These are phyloP conservation scores for Charanyca ferruginea DNA, from an alignment of 2,888 invertebrate species.

Conservation along the genomic window DNA sequence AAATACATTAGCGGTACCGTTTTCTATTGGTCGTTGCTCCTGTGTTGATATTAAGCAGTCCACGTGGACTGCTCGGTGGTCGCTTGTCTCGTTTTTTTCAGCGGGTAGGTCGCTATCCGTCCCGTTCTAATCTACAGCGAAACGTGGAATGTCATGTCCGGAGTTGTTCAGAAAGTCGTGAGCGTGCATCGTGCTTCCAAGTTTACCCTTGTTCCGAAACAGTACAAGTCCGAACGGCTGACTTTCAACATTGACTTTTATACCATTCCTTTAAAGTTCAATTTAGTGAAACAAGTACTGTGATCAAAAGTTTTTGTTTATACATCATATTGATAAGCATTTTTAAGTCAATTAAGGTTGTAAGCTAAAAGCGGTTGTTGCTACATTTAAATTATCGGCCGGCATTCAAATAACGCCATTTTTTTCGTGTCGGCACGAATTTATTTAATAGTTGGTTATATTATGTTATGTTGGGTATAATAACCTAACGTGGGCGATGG, in stretches of 20 bases:
- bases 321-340: slow-evolving; percentile 88
- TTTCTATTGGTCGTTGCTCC: slow-evolving; percentile 91
- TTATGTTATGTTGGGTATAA: slow-evolving; percentile 85
- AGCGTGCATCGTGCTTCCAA: slow-evolving; percentile 91
- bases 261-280: slow-evolving; percentile 66
- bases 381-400: slow-evolving; percentile 91
- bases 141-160: slow-evolving; percentile 91
- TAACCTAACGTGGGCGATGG: slow-evolving; percentile 82
- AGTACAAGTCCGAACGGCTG: slow-evolving; percentile 72
- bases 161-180: slow-evolving; percentile 91
- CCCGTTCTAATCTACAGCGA: slow-evolving; percentile 91
- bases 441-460: slow-evolving; percentile 87
- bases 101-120: slow-evolving; percentile 86
- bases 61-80: slow-evolving; percentile 90
- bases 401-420: slow-evolving; percentile 91
- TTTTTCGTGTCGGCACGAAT: slow-evolving; percentile 90
- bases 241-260: slow-evolving; percentile 68
- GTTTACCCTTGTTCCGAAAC: slow-evolving; percentile 76
- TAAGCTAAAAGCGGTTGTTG: slow-evolving; percentile 91
- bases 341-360: slow-evolving; percentile 92
- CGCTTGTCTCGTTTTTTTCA: slow-evolving; percentile 90
- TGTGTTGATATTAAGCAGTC: slow-evolving; percentile 91
- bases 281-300: slow-evolving; percentile 57
- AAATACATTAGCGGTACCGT: slow-evolving; percentile 91
- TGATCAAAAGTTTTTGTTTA: slow-evolving; percentile 69